Evolutionary conservation across 1,140 invertebrate species (phyloP), one percentile per base, ranked within the genome.

Genomic region (Tetraneura akinire): DNA sequence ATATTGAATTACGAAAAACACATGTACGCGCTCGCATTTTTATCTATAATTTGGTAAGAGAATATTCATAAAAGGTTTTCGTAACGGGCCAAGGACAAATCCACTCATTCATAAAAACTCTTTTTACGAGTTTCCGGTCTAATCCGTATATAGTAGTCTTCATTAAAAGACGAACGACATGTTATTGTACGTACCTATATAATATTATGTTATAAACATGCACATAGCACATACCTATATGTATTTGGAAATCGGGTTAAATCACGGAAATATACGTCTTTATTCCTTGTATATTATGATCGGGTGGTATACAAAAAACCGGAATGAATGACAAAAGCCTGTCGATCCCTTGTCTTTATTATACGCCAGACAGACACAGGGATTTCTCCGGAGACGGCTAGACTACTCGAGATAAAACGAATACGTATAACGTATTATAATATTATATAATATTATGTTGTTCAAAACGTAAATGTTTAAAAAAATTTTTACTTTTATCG

Each of bases 91-190:
- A 62, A 78, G 74, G 74, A 78, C 74, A 45, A 26, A 23, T 47
- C 21, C 23, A 42, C 10, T 62, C 37, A 29, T 60, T 60, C 37
- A 18, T 42, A 47, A 60, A 18, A 47, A 62, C 11, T 26, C n/a
- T 76, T 42, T 47, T 76, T 78, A 76, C n/a, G 21, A 11, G 42
- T 78, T 78, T 78, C 74, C 74, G 74, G 74, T 78, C 45, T 26
- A 23, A 26, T 62, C 71, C n/a, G n/a, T n/a, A n/a, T n/a, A n/a
- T n/a, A n/a, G n/a, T n/a, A n/a, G n/a, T 37, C 29, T 74, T 49
- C 51, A 32, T 42, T 60, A 49, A 29, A 11, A 47, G 55, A 78
- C 45, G 37, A 60, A 47, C 53, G 55, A 62, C 37, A 55, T n/a
- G n/a, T n/a, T n/a, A n/a, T n/a, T n/a, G n/a, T n/a, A n/a, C n/a